Conservation (phyloP, 2,113 vertebrate genomes). For the Charina bottae region DNA sequence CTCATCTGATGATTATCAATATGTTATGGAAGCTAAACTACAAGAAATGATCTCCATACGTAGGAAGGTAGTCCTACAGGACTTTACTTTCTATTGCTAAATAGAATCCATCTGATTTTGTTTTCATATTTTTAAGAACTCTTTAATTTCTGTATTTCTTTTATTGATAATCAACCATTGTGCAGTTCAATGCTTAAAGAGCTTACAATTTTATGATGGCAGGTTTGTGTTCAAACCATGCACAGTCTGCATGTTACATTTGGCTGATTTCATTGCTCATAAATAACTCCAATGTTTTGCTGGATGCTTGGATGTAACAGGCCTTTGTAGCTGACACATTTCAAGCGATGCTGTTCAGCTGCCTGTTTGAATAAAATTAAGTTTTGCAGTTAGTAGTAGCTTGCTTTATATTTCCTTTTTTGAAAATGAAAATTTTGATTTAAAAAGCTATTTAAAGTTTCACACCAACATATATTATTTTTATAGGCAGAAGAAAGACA, state of each 20-base stretch:
- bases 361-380: conserved; percentile 81
- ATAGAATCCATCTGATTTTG: conserved; percentile 83
- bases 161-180: conserved; percentile 86
- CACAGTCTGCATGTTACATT: conserved; percentile 87
- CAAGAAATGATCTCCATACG: conserved; percentile 97
- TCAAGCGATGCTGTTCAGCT: conserved; percentile 88
- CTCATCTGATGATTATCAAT: conserved; percentile 97
- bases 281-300: conserved; percentile 81
- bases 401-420: conserved; percentile 84
- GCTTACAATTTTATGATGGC: conserved; percentile 81
- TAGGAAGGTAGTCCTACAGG: conserved; percentile 97
- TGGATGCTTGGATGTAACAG: conserved; percentile 83
- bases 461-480: conserved; percentile 62
- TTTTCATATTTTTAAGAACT: conserved; percentile 64
- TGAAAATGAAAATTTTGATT: conserved; percentile 57
- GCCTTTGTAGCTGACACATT: conserved; percentile 85
- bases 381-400: conserved; percentile 85
- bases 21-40: conserved; percentile 98
- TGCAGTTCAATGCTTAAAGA: conserved; percentile 84
- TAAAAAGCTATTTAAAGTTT: conserved; percentile 59
- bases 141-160: conserved; percentile 76
- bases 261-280: conserved; percentile 88
- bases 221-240: conserved; percentile 86
- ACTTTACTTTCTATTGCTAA: conserved; percentile 88
- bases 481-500: conserved; percentile 97